Evolutionary conservation across 2,113 vertebrate genomes (phyloP), one percentile per base, ranked within the genome.

Genomic region (Cyprinodon brontotheroides): DNA sequence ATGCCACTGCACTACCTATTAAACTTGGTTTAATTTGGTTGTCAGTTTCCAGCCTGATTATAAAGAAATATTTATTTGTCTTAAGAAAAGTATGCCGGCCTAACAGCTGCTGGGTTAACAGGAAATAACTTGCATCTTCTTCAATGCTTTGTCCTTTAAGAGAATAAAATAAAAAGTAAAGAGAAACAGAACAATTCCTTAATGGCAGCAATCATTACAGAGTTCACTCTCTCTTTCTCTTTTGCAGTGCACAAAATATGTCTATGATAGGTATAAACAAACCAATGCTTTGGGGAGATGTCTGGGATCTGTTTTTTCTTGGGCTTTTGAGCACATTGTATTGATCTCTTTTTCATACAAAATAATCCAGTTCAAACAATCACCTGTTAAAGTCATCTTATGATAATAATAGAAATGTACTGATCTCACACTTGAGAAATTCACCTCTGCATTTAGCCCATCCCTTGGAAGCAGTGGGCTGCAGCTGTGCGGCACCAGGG

Each of bases 21-120:
- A 60, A 37, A 36, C 71, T 74, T 84, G 29, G 78, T 78, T 82
- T 72, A 60, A 68, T 86, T 70, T 82, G 70, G 50, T 20, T 3
- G 66, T 70, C 40, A 14, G 73, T 82, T 76, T 79, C 64, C 53
- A 65, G 11, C 48, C 75, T 40, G 29, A 79, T 78, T 79, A 29
- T 62, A 75, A 64, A n/a, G 50, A 57, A 57, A 57, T 9, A 57
- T 57, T 2, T n/a, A n/a, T n/a, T 7, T 57, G 50, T n/a, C 15
- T 20, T 14, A 57, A 57, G 14, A 9, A 20, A 57, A 57, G n/a
- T 9, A n/a, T 57, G 17, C 14, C 50, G 20, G 50, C n/a, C 20
- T 57, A n/a, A 6, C 50, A 57, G 50, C 50, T 57, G 50, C 50
- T n/a, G 7, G 6, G 20, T 57, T 57, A 57, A 57, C 50, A 57